Conservation (phyloP, 2,797 vertebrate species). For the Chloroceryle inda region DNA sequence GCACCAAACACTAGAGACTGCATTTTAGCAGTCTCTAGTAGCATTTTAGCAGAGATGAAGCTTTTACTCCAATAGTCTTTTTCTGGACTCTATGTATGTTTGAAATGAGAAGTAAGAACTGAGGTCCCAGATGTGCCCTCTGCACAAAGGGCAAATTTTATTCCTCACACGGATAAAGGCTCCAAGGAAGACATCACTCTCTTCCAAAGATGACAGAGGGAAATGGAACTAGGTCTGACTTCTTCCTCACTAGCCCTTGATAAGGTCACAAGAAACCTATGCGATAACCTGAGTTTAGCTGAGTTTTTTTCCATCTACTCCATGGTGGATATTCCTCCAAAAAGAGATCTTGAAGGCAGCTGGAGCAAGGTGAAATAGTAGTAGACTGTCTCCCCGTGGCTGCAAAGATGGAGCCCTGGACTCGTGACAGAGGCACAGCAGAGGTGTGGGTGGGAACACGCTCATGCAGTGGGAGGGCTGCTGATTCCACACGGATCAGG, state of each 20-base stretch:
- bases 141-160: neutral
- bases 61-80: neutral
- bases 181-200: neutral
- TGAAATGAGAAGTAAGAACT: neutral
- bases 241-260: neutral
- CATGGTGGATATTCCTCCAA: neutral
- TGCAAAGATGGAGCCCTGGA: neutral
- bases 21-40: neutral
- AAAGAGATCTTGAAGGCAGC: neutral
- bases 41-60: neutral
- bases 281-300: neutral
- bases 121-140: neutral
- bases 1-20: neutral
- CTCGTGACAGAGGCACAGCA: neutral
- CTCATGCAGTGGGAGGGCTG: neutral
- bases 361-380: neutral
- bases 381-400: neutral
- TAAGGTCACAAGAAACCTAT: neutral
- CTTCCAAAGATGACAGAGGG: neutral
- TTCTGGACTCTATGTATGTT: neutral
- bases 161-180: neutral
- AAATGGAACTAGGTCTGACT: neutral
- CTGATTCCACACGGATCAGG: rapidly evolving
- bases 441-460: rapidly evolving
- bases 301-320: neutral